Percentiles rank a stretch among this genome's conserved stretches.
Evolutionary conservation across 2,888 invertebrate genomes (phyloP).

Genomic region (Julus scanicus): DNA sequence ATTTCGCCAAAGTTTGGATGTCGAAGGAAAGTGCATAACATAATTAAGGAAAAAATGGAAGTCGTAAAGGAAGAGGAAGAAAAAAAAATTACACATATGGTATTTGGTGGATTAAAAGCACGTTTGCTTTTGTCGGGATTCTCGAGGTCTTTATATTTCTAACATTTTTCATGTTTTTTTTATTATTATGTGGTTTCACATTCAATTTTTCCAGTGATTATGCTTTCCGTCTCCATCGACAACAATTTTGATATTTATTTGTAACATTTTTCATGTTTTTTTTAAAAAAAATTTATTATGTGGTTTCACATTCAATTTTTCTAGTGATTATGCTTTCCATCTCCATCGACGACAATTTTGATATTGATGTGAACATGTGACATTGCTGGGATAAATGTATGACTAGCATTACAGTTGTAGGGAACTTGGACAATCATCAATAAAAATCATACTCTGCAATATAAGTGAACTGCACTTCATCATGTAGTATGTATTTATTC

Average conservation of each 20-base stretch:
- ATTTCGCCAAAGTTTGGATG: conserved; percentile 21
- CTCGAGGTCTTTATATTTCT: background rate
- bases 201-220: background rate
- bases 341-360: background rate
- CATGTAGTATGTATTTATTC: no score
- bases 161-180: background rate
- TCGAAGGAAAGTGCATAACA: background rate
- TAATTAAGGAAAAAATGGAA: conserved; percentile 36
- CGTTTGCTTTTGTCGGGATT: background rate
- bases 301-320: conserved; percentile 4
- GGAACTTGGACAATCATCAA: no score
- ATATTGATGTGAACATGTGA: background rate
- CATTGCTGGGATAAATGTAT: background rate
- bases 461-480: no score
- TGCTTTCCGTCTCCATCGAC: background rate
- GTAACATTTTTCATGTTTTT: background rate
- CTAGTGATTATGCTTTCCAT: background rate
- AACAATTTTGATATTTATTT: background rate
- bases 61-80: background rate
- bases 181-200: background rate
- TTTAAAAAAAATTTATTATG: background rate
- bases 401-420: no score
- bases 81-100: background rate
- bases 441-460: no score
- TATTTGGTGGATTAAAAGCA: background rate